Evolutionary conservation across 2,888 invertebrate genomes (phyloP).

Genomic region (Silvanus unidentatus): DNA sequence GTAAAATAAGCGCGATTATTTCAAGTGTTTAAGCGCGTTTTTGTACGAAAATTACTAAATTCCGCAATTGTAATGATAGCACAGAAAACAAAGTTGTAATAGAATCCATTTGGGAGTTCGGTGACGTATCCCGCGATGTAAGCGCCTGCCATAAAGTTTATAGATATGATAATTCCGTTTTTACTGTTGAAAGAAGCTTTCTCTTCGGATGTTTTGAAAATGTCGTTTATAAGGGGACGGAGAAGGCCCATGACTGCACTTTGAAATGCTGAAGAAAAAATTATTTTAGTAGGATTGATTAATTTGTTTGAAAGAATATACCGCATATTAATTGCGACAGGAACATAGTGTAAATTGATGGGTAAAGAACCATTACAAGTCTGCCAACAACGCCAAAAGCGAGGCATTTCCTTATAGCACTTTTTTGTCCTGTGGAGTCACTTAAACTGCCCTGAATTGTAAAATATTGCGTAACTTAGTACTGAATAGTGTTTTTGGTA

Average conservation of each 20-base stretch:
- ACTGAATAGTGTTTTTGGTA: not conserved
- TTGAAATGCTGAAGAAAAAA: too few species aligned
- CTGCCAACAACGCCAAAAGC: not conserved
- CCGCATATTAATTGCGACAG: slow-evolving; percentile 1
- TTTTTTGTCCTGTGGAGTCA: slow-evolving; percentile 3
- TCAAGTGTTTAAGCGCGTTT: too few species aligned
- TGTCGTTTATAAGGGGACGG: slow-evolving; percentile 2
- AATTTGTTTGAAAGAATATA: slow-evolving; percentile 6
- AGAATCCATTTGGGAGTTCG: slow-evolving; percentile 17
- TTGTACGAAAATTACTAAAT: not conserved
- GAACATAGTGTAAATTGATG: not conserved
- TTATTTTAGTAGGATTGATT: too few species aligned
- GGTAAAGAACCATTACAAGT: not conserved
- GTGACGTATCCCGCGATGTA: slow-evolving; percentile 20
- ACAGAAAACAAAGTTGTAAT: slow-evolving; percentile 10
- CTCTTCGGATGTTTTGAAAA: slow-evolving; percentile 10
- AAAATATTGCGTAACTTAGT: not conserved
- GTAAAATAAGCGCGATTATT: too few species aligned
- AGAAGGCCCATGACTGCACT: slow-evolving; percentile 5
- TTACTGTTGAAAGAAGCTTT: slow-evolving; percentile 17
- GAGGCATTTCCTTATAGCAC: slow-evolving; percentile 3
- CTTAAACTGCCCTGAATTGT: slow-evolving; percentile 7
- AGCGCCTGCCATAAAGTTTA: slow-evolving; percentile 16
- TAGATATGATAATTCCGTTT: slow-evolving; percentile 11
- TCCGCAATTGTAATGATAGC: not conserved